phyloP scores from a whole-genome alignment of 2,888 invertebrate species.

The Baronia brevicornis region DNA sequence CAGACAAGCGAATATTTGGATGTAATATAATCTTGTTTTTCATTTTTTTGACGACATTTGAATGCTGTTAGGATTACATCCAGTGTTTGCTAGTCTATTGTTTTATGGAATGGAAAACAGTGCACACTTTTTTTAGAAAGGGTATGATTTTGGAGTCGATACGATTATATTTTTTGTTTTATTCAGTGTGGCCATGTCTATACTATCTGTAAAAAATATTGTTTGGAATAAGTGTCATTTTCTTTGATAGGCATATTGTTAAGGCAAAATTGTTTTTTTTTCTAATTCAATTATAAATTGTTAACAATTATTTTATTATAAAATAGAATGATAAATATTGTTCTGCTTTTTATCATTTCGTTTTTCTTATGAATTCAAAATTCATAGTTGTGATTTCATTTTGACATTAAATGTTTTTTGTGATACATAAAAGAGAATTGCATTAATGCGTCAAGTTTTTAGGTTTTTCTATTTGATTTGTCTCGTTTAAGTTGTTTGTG shows the following conservation, averaged over 20 bases:
- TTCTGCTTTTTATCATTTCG: constrained; percentile 61
- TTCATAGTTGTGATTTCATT: constrained; percentile 76
- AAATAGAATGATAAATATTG: constrained; percentile 33
- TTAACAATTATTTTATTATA: constrained; percentile 33
- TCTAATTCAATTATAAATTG: constrained; percentile 32
- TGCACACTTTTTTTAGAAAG: not conserved
- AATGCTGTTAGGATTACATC: no score
- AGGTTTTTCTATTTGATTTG: constrained; percentile 46
- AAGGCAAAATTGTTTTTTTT: constrained; percentile 28
- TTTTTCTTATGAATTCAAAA: constrained; percentile 69
- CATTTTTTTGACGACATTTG: no score
- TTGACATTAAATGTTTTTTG: constrained; percentile 75
- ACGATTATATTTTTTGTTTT: constrained; percentile 26
- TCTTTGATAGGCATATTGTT: constrained; percentile 26
- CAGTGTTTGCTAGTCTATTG: constrained; percentile 5
- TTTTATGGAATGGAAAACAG: constrained; percentile 4
- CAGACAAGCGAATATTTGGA: no score
- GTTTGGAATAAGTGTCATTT: constrained; percentile 13
- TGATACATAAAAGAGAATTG: constrained; percentile 70
- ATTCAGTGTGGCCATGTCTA: constrained; percentile 2
- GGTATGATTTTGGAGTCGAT: not conserved
- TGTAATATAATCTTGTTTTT: constrained; percentile 10
- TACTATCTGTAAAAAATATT: constrained; percentile 11
- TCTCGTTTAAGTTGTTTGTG: constrained; percentile 42
- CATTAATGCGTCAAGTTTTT: constrained; percentile 69